These are phyloP conservation scores for Catonia carolina DNA, from an alignment of 2,888 invertebrate genomes.

Conservation along the genomic window DNA sequence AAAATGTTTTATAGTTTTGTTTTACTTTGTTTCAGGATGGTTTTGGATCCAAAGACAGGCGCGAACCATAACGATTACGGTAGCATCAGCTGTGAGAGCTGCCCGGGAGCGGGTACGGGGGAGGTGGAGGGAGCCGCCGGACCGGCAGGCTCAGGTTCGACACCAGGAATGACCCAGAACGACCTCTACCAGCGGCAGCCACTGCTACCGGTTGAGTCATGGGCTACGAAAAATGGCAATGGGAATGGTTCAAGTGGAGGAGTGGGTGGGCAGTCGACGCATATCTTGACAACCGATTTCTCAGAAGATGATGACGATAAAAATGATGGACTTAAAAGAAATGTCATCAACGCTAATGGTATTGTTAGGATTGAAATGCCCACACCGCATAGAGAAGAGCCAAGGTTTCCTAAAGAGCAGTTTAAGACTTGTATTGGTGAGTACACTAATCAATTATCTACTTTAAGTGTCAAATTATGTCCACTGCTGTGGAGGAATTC, in stretches of 20 bases:
- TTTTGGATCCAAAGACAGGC: conserved; percentile 56
- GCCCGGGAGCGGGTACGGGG: conserved; percentile 34
- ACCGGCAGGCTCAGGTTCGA: conserved; percentile 36
- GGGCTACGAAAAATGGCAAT: conserved; percentile 36
- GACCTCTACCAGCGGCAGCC: conserved; percentile 57
- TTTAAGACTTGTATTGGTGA: conserved; percentile 67
- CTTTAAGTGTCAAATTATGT: neutral
- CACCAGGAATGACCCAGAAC: conserved; percentile 42
- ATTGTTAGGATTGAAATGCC: conserved; percentile 58
- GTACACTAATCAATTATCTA: conserved; percentile 9
- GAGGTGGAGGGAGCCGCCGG: conserved; percentile 28
- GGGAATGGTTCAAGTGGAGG: neutral
- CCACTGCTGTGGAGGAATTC: no score
- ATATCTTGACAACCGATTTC: neutral
- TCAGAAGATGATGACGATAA: conserved; percentile 30
- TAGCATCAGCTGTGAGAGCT: conserved; percentile 46
- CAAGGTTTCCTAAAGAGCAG: conserved; percentile 74
- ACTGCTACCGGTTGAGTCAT: conserved; percentile 43
- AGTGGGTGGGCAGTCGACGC: neutral
- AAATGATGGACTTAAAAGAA: conserved; percentile 30
- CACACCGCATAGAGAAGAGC: conserved; percentile 63
- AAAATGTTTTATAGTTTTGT: no score
- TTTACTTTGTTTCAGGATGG: conserved; percentile 48
- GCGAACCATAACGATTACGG: conserved; percentile 53
- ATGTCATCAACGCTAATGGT: conserved; percentile 40